These are phyloP conservation scores for Phyto melanocephala DNA, from an alignment of 2,888 invertebrate species.

Conservation along the genomic window DNA sequence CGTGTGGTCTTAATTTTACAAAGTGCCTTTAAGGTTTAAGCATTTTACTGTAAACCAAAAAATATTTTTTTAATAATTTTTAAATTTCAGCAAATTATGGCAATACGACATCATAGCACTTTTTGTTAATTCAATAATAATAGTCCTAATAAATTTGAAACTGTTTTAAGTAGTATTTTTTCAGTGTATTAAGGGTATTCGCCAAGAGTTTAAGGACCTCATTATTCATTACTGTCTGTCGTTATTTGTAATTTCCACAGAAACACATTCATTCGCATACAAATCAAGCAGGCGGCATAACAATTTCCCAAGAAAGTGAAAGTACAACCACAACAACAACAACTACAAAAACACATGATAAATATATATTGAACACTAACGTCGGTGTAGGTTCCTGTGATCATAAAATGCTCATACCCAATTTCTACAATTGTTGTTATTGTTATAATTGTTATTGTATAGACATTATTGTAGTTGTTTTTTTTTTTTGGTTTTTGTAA, in stretches of 20 bases:
- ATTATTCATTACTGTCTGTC: constrained; percentile 32
- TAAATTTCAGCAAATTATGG: too few relatives aligned
- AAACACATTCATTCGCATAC: background rate
- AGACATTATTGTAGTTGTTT: constrained; percentile 13
- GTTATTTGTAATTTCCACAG: background rate
- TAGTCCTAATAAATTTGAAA: too few relatives aligned
- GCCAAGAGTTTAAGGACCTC: constrained; percentile 54
- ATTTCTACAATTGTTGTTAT: constrained; percentile 37
- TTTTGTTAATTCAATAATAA: too few relatives aligned
- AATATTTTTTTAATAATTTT: too few relatives aligned
- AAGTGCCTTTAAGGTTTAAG: too few relatives aligned
- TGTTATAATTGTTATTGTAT: background rate
- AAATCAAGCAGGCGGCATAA: background rate
- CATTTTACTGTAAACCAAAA: too few relatives aligned
- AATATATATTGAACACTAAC: background rate
- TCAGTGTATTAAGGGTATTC: constrained; percentile 4
- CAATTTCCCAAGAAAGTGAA: constrained; percentile 60
- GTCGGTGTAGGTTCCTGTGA: constrained; percentile 46
- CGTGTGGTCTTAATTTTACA: too few relatives aligned
- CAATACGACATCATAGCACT: too few relatives aligned
- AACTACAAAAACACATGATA: constrained; percentile 1
- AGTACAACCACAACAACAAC: constrained; percentile 31
- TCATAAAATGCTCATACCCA: constrained; percentile 38
- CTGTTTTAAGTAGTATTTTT: background rate
- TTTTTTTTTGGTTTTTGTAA: background rate